Evolutionary conservation across 2,888 invertebrate genomes (phyloP).

Genomic region (Deilephila porcellus): DNA sequence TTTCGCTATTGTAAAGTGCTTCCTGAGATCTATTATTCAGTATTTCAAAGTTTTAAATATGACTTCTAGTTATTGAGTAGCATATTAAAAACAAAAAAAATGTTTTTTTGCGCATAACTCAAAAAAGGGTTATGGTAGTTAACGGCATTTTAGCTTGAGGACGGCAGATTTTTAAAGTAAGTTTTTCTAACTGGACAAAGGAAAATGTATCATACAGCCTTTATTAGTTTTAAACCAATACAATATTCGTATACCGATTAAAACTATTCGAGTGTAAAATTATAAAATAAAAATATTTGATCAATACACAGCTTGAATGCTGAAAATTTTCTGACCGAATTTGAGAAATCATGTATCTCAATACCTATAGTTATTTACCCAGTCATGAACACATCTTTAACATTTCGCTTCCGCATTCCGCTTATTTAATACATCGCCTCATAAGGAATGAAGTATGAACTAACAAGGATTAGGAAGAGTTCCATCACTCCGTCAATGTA

Average conservation of each 20-base stretch:
- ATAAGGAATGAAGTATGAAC: not conserved
- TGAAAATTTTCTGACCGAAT: not conserved
- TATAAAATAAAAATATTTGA: not conserved
- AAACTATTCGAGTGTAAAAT: not conserved
- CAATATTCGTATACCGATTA: not conserved
- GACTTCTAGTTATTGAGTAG: too few species aligned
- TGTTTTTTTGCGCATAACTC: too few species aligned
- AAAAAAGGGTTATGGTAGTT: too few species aligned
- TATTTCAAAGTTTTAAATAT: too few species aligned
- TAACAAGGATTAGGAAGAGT: not conserved
- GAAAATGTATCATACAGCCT: not conserved
- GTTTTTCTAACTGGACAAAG: slow-evolving; percentile 5
- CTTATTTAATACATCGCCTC: not conserved
- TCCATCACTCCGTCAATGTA: not conserved
- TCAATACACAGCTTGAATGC: too few species aligned
- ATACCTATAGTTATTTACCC: not conserved
- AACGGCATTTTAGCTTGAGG: too few species aligned
- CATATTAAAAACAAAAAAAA: too few species aligned
- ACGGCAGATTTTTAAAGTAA: not conserved
- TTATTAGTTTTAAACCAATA: not conserved
- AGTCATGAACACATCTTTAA: not conserved
- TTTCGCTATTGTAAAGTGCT: too few species aligned
- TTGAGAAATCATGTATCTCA: not conserved
- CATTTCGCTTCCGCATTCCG: not conserved
- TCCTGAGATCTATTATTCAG: too few species aligned